Evolutionary conservation across 2,888 invertebrate genomes (phyloP), one percentile per base, ranked within the genome.

Genomic region (Andrena haemorrhoa): DNA sequence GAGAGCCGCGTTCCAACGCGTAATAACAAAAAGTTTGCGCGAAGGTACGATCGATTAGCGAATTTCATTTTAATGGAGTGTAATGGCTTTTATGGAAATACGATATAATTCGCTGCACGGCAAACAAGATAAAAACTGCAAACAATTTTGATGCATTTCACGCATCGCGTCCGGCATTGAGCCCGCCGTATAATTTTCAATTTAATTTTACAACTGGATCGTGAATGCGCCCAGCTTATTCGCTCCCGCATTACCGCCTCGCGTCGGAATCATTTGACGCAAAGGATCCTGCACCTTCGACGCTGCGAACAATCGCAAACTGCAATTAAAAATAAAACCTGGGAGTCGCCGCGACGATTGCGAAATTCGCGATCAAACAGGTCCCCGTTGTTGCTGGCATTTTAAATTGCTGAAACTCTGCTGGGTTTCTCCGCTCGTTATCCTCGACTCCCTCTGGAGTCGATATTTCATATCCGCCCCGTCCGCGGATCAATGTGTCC

Each of bases 21-120:
- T 58, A 51, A 73, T 69, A 66, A 80, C 66, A 72, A 72, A 80
- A 79, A 79, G 73, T 79, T 53, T 65, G 58, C 49, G 53, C 61
- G 47, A 10, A 51, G 3, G 61, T 29, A 10, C 68, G 76, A 73
- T 75, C 82, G 82, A 82, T 76, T 82, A 73, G 75, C 82, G 71
- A 82, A 83, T 82, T 77, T 74, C 65, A 77, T 83, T 83, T 83
- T 83, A 83, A 83, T 83, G 77, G 82, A 83, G 82, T 74, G 66
- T 83, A 83, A 83, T 83, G 74, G 83, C 82, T 77, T 56, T 82
- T 82, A 82, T 77, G 82, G 83, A 82, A 83, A 83, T 83, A 83
- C 64, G 82, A 81, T 81, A 81, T 77, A 82, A 82, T 82, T 73
- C 60, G 77, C 66, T 51, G 73, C 56, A 77, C 71, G 77, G 71